These are phyloP conservation scores for Oxyscelio sp. DNA, from an alignment of 2,888 invertebrate genomes.

Conservation along the genomic window DNA sequence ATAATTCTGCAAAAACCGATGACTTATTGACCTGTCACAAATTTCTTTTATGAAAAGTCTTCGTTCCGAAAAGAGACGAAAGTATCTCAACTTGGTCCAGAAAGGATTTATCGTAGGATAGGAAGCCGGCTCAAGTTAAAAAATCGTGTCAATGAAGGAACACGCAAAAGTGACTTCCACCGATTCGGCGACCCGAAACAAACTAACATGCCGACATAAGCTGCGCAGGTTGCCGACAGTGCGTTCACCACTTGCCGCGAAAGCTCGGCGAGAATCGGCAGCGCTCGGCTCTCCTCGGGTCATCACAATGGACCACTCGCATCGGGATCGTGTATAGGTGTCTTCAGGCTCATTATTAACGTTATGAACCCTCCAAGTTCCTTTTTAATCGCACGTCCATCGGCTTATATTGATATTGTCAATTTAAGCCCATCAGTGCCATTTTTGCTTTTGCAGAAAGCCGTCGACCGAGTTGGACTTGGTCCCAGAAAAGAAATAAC, in stretches of 20 bases:
- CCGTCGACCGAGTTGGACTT: no score
- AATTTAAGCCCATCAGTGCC: constrained; percentile 24
- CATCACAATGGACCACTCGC: constrained; percentile 67
- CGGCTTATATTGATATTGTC: constrained; percentile 40
- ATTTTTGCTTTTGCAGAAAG: constrained; percentile 15
- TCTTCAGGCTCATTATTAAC: constrained; percentile 64
- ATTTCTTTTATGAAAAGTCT: background rate
- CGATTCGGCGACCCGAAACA: constrained; percentile 59
- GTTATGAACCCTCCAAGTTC: constrained; percentile 41
- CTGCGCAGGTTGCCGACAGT: constrained; percentile 73
- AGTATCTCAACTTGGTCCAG: background rate
- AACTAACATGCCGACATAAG: constrained; percentile 72
- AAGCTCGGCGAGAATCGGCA: constrained; percentile 61
- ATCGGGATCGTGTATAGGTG: constrained; percentile 50
- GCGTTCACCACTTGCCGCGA: constrained; percentile 66
- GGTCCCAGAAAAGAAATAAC: no score
- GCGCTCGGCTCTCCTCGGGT: constrained; percentile 56
- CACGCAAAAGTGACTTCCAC: constrained; percentile 47
- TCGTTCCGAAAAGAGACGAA: background rate
- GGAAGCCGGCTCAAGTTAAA: constrained; percentile 24
- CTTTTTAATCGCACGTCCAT: constrained; percentile 48
- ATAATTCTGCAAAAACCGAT: no score
- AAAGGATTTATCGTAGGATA: constrained; percentile 34
- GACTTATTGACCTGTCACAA: no score
- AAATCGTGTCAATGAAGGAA: constrained; percentile 14